phyloP scores from a whole-genome alignment of 2,113 vertebrate genomes.

The Orycteropus afer region DNA sequence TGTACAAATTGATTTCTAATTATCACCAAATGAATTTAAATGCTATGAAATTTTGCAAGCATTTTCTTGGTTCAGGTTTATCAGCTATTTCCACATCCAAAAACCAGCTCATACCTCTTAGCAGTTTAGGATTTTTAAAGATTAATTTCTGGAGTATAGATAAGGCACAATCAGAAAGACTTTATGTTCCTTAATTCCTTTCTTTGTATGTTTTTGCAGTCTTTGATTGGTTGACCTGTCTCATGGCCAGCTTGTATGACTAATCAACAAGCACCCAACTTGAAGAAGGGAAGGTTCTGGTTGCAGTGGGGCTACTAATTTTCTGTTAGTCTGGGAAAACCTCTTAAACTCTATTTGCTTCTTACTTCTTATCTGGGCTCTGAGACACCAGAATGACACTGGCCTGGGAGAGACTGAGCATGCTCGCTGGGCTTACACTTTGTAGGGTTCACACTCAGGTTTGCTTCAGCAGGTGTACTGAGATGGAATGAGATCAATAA shows the following conservation, averaged over 20 bases:
- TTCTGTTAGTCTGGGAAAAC: slow-evolving; percentile 31
- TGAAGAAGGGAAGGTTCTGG: not conserved
- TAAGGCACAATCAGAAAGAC: not conserved
- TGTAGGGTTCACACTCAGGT: not conserved
- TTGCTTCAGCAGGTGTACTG: not conserved
- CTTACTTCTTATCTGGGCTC: not conserved
- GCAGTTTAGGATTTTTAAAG: slow-evolving; percentile 15
- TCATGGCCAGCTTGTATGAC: not conserved
- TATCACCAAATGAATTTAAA: slow-evolving; percentile 13
- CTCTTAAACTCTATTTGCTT: not conserved
- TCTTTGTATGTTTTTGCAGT: not conserved
- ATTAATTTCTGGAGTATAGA: not conserved
- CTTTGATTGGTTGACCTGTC: not conserved
- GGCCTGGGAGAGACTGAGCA: not conserved
- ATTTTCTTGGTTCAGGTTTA: slow-evolving; percentile 30
- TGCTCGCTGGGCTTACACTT: not conserved
- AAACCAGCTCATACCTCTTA: not conserved
- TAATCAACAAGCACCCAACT: not conserved
- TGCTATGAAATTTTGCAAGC: not conserved
- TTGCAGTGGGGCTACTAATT: not conserved
- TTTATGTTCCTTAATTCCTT: not conserved
- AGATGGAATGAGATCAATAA: not conserved
- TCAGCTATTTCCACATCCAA: slow-evolving; percentile 38
- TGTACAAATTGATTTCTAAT: slow-evolving; percentile 24
- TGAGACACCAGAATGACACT: not conserved